Evolutionary conservation across 2,113 vertebrate species (phyloP).

Genomic region (Pantherophis guttatus): DNA sequence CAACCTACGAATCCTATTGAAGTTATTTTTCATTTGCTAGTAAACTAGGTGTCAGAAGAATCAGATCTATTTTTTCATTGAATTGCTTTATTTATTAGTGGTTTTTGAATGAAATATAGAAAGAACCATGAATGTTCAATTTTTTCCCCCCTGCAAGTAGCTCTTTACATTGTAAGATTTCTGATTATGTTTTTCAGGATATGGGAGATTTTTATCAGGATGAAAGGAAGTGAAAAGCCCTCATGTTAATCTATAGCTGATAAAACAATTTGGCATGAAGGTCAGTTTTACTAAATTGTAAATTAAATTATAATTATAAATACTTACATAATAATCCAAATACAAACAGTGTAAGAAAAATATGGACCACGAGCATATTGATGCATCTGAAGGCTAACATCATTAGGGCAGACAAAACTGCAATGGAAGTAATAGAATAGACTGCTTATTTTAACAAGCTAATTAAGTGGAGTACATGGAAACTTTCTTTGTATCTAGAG

Average conservation of each 20-base stretch:
- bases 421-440: constrained; percentile 23
- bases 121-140: not conserved
- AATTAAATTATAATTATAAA: not conserved
- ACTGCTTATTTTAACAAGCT: not conserved
- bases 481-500: not conserved
- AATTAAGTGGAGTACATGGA: not conserved
- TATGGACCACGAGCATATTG: constrained; percentile 67
- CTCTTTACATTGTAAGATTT: not conserved
- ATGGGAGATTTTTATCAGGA: not conserved
- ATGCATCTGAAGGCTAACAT: constrained; percentile 71
- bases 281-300: not conserved
- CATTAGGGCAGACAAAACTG: constrained; percentile 71
- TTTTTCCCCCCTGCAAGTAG: not conserved
- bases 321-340: constrained; percentile 77
- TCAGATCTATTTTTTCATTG: not conserved
- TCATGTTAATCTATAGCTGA: not conserved
- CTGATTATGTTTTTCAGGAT: not conserved
- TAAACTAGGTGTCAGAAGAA: not conserved
- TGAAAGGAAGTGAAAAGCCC: not conserved
- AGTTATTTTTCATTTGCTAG: not conserved
- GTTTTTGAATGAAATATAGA: not conserved
- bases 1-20: not conserved
- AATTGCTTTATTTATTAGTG: not conserved
- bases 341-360: constrained; percentile 69
- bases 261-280: not conserved